A percentile compares a stretch with the other conserved stretches of the same genome.
Conservation (phyloP, 2,113 vertebrate species). For the Rhinoptilus africanus region DNA sequence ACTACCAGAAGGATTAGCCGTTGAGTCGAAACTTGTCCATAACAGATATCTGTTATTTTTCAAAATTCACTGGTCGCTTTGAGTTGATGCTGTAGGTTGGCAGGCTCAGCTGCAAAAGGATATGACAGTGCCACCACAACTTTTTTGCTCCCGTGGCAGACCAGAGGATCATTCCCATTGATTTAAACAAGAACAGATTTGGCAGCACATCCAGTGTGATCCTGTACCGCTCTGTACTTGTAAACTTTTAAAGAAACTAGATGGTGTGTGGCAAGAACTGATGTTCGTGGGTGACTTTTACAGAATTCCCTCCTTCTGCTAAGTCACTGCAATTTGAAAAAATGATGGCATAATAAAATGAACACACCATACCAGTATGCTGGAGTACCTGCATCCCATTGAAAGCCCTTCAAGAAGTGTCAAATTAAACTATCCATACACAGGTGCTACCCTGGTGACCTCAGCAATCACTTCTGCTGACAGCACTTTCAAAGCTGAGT, state of each 20-base stretch:
- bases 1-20: neutral
- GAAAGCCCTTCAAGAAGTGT: neutral
- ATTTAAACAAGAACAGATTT: neutral
- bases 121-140: fast-evolving
- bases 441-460: neutral
- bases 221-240: neutral
- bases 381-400: neutral
- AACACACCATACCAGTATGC: neutral
- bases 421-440: neutral
- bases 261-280: neutral
- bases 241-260: neutral
- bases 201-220: neutral
- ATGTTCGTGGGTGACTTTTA: neutral
- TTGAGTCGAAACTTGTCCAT: neutral
- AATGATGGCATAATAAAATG: neutral
- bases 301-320: neutral
- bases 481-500: neutral
- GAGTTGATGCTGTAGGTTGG: neutral
- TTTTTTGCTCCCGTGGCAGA: neutral
- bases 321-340: neutral
- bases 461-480: neutral
- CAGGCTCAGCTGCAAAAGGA: neutral
- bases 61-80: neutral
- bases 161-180: neutral
- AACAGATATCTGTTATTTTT: neutral